phyloP scores from a whole-genome alignment of 2,113 vertebrate species.

The Aptenodytes patagonicus region DNA sequence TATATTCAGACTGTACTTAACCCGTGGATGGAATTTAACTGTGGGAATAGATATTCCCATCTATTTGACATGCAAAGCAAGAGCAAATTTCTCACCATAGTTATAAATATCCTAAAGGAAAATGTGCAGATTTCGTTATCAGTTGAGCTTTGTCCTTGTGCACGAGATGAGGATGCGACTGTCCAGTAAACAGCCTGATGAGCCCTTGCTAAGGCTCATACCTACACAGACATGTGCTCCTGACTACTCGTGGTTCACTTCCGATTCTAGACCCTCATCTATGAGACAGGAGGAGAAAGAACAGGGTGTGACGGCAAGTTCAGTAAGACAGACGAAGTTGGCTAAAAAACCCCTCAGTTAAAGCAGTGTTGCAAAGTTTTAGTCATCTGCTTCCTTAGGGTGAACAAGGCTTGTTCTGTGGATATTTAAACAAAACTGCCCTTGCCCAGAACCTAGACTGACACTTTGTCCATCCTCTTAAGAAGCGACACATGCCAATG shows the following conservation, averaged over 20 bases:
- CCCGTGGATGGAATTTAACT: not conserved
- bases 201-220: not conserved
- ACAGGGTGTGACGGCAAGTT: not conserved
- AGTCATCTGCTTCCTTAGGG: not conserved
- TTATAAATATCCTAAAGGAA: not conserved
- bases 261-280: not conserved
- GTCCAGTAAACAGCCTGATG: not conserved
- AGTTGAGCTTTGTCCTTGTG: not conserved
- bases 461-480: too few species aligned
- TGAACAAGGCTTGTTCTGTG: not conserved
- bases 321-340: not conserved
- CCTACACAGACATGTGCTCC: not conserved
- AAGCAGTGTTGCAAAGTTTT: not conserved
- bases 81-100: not conserved
- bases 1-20: not conserved
- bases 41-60: not conserved
- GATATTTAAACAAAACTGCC: not conserved
- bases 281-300: not conserved
- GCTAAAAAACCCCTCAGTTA: not conserved
- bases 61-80: not conserved
- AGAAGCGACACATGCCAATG: not conserved
- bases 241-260: not conserved
- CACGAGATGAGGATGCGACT: not conserved
- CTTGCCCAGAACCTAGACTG: not conserved
- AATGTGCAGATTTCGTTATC: not conserved